phyloP scores from a whole-genome alignment of 2,113 vertebrate species.

The Platysteira castanea region DNA sequence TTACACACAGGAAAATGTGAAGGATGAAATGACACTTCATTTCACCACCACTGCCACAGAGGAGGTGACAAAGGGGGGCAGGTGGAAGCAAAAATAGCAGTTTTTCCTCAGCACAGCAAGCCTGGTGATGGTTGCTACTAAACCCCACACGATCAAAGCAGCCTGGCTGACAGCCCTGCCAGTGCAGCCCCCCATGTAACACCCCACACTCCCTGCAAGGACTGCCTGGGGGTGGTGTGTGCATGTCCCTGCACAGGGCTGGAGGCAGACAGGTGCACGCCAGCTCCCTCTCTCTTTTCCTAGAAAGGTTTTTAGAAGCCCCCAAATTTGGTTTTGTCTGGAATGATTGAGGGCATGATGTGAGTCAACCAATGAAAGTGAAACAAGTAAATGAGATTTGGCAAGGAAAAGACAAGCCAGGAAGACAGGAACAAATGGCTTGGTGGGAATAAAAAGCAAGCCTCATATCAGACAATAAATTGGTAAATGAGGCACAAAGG shows the following conservation, averaged over 20 bases:
- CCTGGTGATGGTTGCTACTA: neutral
- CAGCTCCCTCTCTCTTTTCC: neutral
- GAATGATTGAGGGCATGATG: neutral
- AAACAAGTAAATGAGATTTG: neutral
- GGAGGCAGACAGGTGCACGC: neutral
- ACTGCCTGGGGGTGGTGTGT: neutral
- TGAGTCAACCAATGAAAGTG: neutral
- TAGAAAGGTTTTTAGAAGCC: neutral
- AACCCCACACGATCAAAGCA: neutral
- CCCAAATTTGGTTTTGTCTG: neutral
- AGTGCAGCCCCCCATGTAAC: rapidly evolving
- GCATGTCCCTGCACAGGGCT: rapidly evolving
- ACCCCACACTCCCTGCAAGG: neutral
- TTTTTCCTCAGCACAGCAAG: neutral
- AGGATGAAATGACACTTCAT: rapidly evolving
- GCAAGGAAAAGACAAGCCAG: neutral
- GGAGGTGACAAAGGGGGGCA: neutral
- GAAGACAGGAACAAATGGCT: neutral
- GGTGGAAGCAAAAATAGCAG: neutral
- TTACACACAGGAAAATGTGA: neutral
- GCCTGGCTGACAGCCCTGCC: neutral
- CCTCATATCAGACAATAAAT: neutral
- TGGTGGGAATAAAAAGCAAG: neutral
- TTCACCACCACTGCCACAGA: neutral
- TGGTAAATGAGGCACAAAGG: neutral